These are phyloP conservation scores for Cephus cinctus DNA, from an alignment of 1,140 invertebrate genomes.

Conservation along the genomic window DNA sequence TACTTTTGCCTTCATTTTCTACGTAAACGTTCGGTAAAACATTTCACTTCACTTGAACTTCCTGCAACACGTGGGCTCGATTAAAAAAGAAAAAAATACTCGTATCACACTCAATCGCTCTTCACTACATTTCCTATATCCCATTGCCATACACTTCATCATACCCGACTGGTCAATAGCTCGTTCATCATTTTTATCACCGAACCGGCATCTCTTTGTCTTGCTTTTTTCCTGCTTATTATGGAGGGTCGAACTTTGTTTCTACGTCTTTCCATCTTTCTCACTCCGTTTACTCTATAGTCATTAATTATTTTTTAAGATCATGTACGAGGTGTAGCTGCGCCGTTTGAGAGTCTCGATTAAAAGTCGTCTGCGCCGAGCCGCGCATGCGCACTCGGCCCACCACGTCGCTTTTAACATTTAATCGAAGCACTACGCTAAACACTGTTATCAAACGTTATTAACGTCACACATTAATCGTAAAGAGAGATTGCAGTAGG, in stretches of 20 bases:
- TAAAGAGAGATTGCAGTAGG: slow-evolving; percentile 32
- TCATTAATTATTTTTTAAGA: slow-evolving; percentile 30
- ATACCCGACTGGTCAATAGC: too few relatives aligned
- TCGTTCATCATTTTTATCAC: too few relatives aligned
- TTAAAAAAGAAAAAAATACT: too few relatives aligned
- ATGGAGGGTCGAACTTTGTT: not conserved
- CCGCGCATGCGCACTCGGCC: not conserved
- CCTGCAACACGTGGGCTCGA: too few relatives aligned
- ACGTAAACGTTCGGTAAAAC: too few relatives aligned
- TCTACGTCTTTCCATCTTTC: not conserved
- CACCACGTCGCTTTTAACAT: slow-evolving; percentile 6
- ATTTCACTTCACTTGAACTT: too few relatives aligned
- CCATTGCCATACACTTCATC: too few relatives aligned
- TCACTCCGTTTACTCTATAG: not conserved
- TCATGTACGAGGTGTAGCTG: slow-evolving; percentile 49
- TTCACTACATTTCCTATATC: too few relatives aligned
- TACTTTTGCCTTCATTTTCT: too few relatives aligned
- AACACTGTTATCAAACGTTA: slow-evolving; percentile 45
- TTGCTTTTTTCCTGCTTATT: too few relatives aligned
- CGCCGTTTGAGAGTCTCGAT: slow-evolving; percentile 37
- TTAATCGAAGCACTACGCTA: slow-evolving; percentile 33
- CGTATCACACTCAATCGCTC: too few relatives aligned
- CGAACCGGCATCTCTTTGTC: too few relatives aligned
- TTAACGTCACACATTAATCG: slow-evolving; percentile 42
- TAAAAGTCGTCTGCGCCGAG: slow-evolving; percentile 27